phyloP scores from a whole-genome alignment of 2,888 invertebrate genomes.

The Cephus pulcher region DNA sequence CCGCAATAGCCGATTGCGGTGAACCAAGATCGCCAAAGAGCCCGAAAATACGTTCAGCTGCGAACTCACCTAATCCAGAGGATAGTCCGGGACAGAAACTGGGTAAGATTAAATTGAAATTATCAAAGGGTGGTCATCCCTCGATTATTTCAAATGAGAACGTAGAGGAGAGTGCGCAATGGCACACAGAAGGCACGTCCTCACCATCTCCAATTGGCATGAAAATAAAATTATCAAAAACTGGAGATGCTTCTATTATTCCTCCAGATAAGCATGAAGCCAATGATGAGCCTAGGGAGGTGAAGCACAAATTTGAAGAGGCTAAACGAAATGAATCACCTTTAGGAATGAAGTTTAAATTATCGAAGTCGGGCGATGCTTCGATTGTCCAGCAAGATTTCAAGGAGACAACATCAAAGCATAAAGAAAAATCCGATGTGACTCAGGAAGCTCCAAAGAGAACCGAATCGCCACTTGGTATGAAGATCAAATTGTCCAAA shows the following conservation, averaged over 20 bases:
- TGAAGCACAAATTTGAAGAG: slow-evolving; percentile 45
- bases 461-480: slow-evolving; percentile 51
- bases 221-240: slow-evolving; percentile 55
- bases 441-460: slow-evolving; percentile 32
- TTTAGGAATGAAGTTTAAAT: slow-evolving; percentile 50
- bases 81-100: slow-evolving; percentile 67
- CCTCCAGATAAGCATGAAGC: slow-evolving; percentile 47
- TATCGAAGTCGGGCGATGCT: slow-evolving; percentile 43
- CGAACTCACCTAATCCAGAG: slow-evolving; percentile 63
- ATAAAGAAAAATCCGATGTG: slow-evolving; percentile 27
- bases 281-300: slow-evolving; percentile 42
- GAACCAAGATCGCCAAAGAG: slow-evolving; percentile 63
- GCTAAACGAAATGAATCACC: slow-evolving; percentile 37
- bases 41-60: slow-evolving; percentile 60
- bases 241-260: slow-evolving; percentile 51
- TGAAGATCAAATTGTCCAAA: slow-evolving; percentile 60
- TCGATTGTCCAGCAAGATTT: slow-evolving; percentile 44
- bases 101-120: slow-evolving; percentile 70
- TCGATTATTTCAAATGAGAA: slow-evolving; percentile 62
- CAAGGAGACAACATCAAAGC: slow-evolving; percentile 39
- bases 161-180: slow-evolving; percentile 50
- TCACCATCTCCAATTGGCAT: slow-evolving; percentile 56
- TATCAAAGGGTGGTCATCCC: slow-evolving; percentile 67
- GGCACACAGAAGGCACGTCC: slow-evolving; percentile 55
- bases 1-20: slow-evolving; percentile 59